Conservation (phyloP, 2,113 vertebrate genomes). For the Electrona antarctica region DNA sequence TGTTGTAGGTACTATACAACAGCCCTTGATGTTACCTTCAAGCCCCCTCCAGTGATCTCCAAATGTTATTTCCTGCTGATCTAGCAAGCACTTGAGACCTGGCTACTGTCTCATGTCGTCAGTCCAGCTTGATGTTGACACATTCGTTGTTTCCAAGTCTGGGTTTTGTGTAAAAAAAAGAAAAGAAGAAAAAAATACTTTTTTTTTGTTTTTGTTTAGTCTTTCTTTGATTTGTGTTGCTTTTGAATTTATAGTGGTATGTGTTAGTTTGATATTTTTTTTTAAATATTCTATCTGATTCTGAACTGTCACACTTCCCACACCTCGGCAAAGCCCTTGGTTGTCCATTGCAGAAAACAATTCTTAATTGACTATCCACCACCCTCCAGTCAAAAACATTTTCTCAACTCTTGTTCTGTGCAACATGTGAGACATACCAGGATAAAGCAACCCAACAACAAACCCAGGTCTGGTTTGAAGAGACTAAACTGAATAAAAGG, state of each 20-base stretch:
- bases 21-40: constrained; percentile 12
- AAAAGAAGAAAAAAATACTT: constrained; percentile 6
- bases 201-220: not conserved
- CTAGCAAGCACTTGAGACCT: constrained; percentile 37
- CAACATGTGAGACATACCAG: not conserved
- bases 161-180: not conserved
- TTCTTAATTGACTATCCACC: too few species aligned
- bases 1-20: not conserved
- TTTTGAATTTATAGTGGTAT: constrained; percentile 21
- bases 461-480: not conserved
- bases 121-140: constrained; percentile 30
- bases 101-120: constrained; percentile 18
- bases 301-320: not conserved
- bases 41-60: constrained; percentile 4
- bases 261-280: not conserved
- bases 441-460: not conserved
- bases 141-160: constrained; percentile 8
- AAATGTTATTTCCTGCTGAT: constrained; percentile 31
- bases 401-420: too few species aligned
- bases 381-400: too few species aligned
- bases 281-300: constrained; percentile 10
- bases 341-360: too few species aligned
- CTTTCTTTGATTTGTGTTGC: constrained; percentile 7
- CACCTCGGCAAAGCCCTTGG: not conserved
- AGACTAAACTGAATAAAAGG: too few species aligned